Conservation (phyloP, 2,113 vertebrate species). For the Isurus oxyrinchus region DNA sequence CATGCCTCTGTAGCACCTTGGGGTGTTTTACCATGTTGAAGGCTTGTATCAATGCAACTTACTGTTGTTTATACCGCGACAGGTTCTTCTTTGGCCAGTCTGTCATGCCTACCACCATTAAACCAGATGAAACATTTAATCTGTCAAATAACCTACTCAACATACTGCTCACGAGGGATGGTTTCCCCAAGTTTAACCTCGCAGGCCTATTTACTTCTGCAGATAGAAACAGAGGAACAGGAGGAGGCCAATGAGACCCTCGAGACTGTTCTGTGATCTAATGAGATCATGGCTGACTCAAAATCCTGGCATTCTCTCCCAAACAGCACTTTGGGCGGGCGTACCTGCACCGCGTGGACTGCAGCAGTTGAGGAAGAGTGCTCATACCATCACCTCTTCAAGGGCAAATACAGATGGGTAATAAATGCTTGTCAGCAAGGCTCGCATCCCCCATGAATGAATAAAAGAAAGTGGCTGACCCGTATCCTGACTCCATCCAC, state of each 20-base stretch:
- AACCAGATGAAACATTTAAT: neutral
- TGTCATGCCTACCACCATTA: neutral
- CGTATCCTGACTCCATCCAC: neutral
- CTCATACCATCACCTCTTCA: neutral
- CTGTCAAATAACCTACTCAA: neutral
- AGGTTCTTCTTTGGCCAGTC: neutral
- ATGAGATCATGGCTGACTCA: too few relatives aligned
- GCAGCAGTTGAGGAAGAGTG: too few relatives aligned
- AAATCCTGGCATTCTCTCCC: too few relatives aligned
- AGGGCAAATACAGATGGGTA: neutral
- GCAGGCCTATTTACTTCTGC: neutral
- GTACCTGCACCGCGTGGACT: too few relatives aligned
- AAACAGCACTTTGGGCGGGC: too few relatives aligned
- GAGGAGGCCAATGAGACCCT: neutral
- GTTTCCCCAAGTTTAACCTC: neutral
- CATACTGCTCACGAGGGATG: neutral
- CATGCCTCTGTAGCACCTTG: neutral
- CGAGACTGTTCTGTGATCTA: neutral
- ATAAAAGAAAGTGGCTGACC: neutral
- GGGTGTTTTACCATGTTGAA: neutral
- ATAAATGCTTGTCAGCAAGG: too few relatives aligned
- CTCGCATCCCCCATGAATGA: neutral
- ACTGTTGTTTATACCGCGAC: neutral
- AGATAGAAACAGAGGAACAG: neutral
- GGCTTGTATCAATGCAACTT: neutral